Base-by-base conservation (phyloP, 1,140 invertebrate genomes). In the Plectrocnemia conspersa region DNA sequence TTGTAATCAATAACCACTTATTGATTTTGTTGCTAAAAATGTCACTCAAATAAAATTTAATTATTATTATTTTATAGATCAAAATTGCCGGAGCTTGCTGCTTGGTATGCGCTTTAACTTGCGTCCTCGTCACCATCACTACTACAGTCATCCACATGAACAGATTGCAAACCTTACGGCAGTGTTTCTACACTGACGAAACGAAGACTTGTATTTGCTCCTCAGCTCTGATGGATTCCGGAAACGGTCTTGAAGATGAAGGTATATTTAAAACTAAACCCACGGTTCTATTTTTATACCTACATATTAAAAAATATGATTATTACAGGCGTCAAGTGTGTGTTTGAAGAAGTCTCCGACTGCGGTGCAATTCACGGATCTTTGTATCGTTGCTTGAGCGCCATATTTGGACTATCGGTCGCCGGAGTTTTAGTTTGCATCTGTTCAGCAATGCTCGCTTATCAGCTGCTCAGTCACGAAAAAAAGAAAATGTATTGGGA, bases 61-160 rank as follows among this genome's bases (percentile, higher is more conserved):
- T n/a, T 64, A 54, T 77, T 75, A 21, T 23, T 38, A 38, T 38
- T 23, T 15, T 6, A 7, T 73, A 91, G 89, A 89, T 93, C 61
- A 92, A 92, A 75, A 78, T 91, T 24, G 88, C 86, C 32, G 89
- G 89, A 3, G 83, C 86, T 1, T 89, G 87, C 66, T 90, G 88
- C 56, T 73, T 92, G 16, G 82, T 89, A 2, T 91, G 87, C 62
- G 88, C 89, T 1, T 71, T 91, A 24, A 85, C 89, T 1, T 92
- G 89, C 67, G 86, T 91, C 10, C 75, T 91, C 36, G 89, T 93
- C 32, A 93, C 90, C 7, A 89, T 94, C 13, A 93, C 91, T 1
- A 94, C 91, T 0, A 93, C 89, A 0, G 89, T 93, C n/a, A 84
- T 93, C 50, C 91, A 94, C 68, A 92, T 94, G 89, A 91, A 90